Evolutionary conservation across 2,888 invertebrate species (phyloP).

Genomic region (Pyrochroa serraticornis): DNA sequence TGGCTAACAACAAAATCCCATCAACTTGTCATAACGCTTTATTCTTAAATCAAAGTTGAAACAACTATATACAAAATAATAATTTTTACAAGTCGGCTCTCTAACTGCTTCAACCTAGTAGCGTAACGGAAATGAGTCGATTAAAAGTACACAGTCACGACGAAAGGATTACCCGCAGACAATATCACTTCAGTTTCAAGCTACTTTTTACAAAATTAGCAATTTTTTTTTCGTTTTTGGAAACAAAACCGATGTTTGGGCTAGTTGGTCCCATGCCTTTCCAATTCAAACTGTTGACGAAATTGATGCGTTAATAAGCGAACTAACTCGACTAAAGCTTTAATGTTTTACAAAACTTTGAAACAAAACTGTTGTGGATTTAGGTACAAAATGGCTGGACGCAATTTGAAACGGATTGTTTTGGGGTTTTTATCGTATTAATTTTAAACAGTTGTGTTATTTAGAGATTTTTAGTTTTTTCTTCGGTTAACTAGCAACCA

Average conservation of each 20-base stretch:
- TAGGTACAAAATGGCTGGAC: conserved; percentile 24
- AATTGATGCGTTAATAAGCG: conserved; percentile 19
- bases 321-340: conserved; percentile 17
- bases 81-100: conserved; percentile 21
- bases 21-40: conserved; percentile 28
- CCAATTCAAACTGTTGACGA: conserved; percentile 21
- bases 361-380: conserved; percentile 14
- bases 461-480: conserved; percentile 24
- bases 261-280: conserved; percentile 43
- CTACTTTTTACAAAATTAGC: not conserved
- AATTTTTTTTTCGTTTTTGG: not conserved
- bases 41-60: conserved; percentile 35
- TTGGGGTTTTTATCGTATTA: conserved; percentile 9
- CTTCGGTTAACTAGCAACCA: not conserved
- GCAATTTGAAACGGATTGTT: conserved; percentile 27
- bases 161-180: conserved; percentile 9
- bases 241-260: conserved; percentile 29
- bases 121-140: conserved; percentile 5
- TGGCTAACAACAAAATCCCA: not conserved
- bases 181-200: conserved; percentile 11
- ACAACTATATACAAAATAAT: conserved; percentile 33
- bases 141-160: conserved; percentile 14
- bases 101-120: conserved; percentile 17
- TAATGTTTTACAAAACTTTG: conserved; percentile 18
- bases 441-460: conserved; percentile 18